A percentile compares a stretch with the other conserved stretches of the same genome.
Evolutionary conservation across 2,888 invertebrate genomes (phyloP).

Genomic region (Anarsia innoxiella): DNA sequence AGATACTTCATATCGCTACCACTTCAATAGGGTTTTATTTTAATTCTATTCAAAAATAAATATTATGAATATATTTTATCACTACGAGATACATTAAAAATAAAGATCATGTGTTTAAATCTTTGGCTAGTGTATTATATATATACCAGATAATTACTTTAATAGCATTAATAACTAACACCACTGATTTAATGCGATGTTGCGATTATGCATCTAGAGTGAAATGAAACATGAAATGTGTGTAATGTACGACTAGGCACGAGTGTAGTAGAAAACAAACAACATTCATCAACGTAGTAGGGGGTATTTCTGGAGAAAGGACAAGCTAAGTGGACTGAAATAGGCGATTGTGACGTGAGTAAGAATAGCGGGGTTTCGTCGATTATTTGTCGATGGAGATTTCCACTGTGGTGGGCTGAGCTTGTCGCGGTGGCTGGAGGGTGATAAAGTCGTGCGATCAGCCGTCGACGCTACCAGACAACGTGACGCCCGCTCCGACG

Average conservation of each 20-base stretch:
- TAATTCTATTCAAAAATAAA: conserved; percentile 11
- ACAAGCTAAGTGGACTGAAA: conserved; percentile 44
- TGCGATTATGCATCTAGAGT: conserved; percentile 8
- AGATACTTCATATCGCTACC: conserved; percentile 6
- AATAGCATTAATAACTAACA: conserved; percentile 2
- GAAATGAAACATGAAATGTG: conserved; percentile 14
- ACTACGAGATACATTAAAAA: no score
- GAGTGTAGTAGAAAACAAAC: conserved; percentile 18
- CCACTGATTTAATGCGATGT: conserved; percentile 11
- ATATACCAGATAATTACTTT: conserved; percentile 5
- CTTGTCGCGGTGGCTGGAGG: conserved; percentile 11
- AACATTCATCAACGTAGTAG: conserved; percentile 21
- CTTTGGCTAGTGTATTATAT: conserved; percentile 1
- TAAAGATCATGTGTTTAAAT: not conserved
- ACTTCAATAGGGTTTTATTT: conserved; percentile 6
- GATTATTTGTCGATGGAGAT: not conserved
- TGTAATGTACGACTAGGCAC: conserved; percentile 10
- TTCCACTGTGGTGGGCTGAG: no score
- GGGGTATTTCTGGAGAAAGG: conserved; percentile 54
- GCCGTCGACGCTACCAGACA: conserved; percentile 17
- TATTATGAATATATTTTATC: conserved; percentile 4
- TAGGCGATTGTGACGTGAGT: conserved; percentile 55
- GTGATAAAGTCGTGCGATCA: conserved; percentile 16
- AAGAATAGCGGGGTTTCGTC: conserved; percentile 19
- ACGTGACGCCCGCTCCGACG: conserved; percentile 11